phyloP scores from a whole-genome alignment of 2,888 invertebrate species.

The Kryphioiulus occultus region DNA sequence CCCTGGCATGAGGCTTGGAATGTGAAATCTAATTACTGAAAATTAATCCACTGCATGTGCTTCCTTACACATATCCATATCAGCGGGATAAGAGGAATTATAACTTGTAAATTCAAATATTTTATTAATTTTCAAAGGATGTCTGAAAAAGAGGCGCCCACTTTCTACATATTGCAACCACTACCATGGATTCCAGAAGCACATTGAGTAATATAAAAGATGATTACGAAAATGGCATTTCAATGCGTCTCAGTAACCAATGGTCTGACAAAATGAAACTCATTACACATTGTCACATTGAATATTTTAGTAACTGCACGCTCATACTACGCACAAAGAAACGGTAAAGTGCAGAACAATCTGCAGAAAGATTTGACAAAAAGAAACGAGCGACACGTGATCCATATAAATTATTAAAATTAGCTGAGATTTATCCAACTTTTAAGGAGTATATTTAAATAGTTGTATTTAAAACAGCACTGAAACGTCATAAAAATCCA shows the following conservation, averaged over 20 bases:
- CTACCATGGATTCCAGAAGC: conserved; percentile 3
- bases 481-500: conserved; percentile 20
- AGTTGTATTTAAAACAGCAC: conserved; percentile 28
- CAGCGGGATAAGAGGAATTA: too few relatives aligned
- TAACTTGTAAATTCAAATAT: background rate
- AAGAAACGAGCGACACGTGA: background rate
- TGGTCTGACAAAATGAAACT: background rate
- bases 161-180: conserved; percentile 9
- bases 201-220: background rate
- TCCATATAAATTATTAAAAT: conserved; percentile 39
- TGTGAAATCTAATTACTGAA: too few relatives aligned
- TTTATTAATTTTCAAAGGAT: conserved; percentile 32
- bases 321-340: background rate
- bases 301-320: background rate
- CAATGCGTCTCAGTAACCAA: background rate
- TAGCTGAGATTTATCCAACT: conserved; percentile 40
- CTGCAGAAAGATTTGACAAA: background rate
- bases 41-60: too few relatives aligned
- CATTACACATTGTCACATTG: background rate
- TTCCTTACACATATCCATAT: too few relatives aligned
- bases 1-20: too few relatives aligned
- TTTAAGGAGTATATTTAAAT: conserved; percentile 21
- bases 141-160: conserved; percentile 32
- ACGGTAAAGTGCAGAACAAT: background rate
- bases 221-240: background rate